Evolutionary conservation across 2,113 vertebrate species (phyloP).

Genomic region (Marmota monax): DNA sequence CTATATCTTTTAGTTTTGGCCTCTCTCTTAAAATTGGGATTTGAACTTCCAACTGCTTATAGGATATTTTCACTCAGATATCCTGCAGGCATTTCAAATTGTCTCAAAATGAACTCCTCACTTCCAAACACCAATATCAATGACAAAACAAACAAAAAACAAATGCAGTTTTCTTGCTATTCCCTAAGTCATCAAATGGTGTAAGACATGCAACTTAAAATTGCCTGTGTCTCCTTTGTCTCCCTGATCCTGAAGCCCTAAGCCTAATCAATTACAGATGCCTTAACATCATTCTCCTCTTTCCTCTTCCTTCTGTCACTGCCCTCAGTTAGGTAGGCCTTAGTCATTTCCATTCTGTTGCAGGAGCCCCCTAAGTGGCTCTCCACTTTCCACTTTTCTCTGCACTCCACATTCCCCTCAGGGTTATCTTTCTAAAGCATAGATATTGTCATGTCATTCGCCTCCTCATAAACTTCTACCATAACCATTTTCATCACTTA

Average conservation of each 20-base stretch:
- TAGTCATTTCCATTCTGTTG: conserved; percentile 16
- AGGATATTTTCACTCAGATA: conserved; percentile 32
- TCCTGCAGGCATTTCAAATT: neutral
- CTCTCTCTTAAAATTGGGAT: conserved; percentile 30
- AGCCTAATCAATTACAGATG: neutral
- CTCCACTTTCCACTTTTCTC: neutral
- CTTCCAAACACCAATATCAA: neutral
- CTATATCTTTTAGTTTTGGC: neutral
- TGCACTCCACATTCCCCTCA: neutral
- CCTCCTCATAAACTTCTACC: neutral
- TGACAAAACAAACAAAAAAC: conserved; percentile 2
- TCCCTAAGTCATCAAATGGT: neutral
- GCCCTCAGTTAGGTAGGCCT: neutral
- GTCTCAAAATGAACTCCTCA: neutral
- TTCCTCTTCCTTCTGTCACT: neutral
- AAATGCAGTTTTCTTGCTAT: neutral
- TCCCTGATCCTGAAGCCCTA: neutral
- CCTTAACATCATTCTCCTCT: neutral
- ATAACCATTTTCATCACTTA: conserved; percentile 29
- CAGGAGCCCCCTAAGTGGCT: neutral
- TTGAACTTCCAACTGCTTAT: conserved; percentile 45
- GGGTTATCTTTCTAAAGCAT: conserved; percentile 48
- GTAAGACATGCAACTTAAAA: neutral
- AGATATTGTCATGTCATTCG: neutral
- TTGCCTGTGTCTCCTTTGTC: neutral